Percentiles rank a stretch among this genome's conserved stretches.
Conservation (phyloP, 37 sponge, comb jelly and placozoan genomes). For the Ephydatia muelleri region DNA sequence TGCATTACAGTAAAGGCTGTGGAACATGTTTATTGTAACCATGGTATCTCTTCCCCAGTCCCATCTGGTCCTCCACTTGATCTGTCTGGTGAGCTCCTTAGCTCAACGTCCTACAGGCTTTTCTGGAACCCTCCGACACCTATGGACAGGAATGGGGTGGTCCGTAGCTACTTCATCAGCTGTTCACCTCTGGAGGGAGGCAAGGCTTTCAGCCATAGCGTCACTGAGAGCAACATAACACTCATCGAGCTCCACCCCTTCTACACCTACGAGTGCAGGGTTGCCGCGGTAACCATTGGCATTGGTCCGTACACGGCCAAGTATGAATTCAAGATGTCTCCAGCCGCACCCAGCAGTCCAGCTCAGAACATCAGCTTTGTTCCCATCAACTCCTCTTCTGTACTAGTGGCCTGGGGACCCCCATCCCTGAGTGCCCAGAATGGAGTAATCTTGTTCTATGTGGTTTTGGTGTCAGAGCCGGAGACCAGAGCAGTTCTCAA, state of each 20-base stretch:
- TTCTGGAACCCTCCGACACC: conserved; percentile 24
- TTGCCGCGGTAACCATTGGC: conserved; percentile 46
- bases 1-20: background rate
- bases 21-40: background rate
- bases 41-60: conserved; percentile 2
- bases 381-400: no score
- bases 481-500: no score
- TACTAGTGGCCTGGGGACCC: no score
- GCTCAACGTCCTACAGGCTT: background rate
- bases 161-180: conserved; percentile 24
- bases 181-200: conserved; percentile 6
- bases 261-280: conserved; percentile 31
- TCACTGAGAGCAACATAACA: background rate
- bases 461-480: no score
- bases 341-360: no score
- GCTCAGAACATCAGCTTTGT: no score
- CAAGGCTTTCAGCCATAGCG: background rate
- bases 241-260: conserved; percentile 38
- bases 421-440: no score
- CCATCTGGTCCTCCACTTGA: conserved; percentile 30
- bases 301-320: conserved; percentile 13
- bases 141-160: conserved; percentile 29
- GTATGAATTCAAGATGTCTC: background rate
- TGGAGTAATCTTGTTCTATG: no score
- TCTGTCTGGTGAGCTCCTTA: background rate